phyloP scores from a whole-genome alignment of 1,140 invertebrate species.

The Antheraea mylitta region DNA sequence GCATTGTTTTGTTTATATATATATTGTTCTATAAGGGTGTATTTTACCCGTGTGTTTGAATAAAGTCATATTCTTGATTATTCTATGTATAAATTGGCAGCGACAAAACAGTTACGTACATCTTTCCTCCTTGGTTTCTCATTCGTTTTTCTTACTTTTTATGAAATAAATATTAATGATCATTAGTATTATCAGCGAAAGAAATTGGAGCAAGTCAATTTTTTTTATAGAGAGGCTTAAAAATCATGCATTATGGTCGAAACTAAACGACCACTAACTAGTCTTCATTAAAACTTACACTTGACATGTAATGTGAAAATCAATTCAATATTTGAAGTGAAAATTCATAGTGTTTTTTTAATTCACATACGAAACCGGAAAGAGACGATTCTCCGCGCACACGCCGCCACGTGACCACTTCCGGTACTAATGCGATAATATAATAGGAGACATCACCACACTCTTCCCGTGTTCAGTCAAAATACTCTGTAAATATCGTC shows the following conservation, averaged over 20 bases:
- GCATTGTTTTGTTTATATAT: slow-evolving; percentile 29
- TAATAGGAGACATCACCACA: slow-evolving; percentile 72
- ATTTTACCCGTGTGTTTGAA: not conserved
- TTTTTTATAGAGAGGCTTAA: no score
- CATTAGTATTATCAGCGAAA: no score
- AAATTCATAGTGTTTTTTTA: slow-evolving; percentile 13
- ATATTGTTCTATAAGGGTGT: not conserved
- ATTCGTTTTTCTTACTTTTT: no score
- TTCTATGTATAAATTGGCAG: no score
- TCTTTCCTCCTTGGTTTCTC: no score
- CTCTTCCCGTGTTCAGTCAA: slow-evolving; percentile 34
- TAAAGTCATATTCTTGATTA: not conserved
- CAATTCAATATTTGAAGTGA: slow-evolving; percentile 4
- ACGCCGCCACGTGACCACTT: slow-evolving; percentile 65
- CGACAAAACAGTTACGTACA: no score
- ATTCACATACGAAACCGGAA: slow-evolving; percentile 45
- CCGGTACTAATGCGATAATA: slow-evolving; percentile 71
- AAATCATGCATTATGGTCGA: no score
- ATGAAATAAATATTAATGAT: no score
- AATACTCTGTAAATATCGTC: slow-evolving; percentile 34
- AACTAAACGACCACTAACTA: no score
- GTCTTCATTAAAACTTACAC: not conserved
- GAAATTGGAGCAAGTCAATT: no score
- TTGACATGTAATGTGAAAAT: not conserved
- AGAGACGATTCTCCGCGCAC: slow-evolving; percentile 64